These are phyloP conservation scores for Eubasilissa splendida DNA, from an alignment of 2,888 invertebrate species.

Conservation along the genomic window DNA sequence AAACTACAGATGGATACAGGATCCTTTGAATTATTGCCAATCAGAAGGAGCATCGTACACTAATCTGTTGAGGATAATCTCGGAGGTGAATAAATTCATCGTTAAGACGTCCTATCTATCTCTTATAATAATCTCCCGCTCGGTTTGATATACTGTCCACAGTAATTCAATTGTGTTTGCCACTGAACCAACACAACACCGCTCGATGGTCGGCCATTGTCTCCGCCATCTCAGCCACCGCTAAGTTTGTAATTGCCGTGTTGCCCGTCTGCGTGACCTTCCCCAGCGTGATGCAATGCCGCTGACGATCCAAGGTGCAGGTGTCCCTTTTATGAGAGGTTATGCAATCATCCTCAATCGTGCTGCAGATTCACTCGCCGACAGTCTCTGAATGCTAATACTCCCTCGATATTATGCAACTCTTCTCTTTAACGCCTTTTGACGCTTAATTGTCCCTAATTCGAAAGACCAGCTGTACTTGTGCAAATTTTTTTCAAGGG, in stretches of 20 bases:
- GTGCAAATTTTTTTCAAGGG: too few relatives aligned
- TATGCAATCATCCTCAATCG: slow-evolving; percentile 23
- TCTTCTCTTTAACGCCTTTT: background rate
- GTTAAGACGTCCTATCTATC: too few relatives aligned
- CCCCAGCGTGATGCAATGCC: slow-evolving; percentile 23
- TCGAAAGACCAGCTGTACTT: background rate
- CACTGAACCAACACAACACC: slow-evolving; percentile 36
- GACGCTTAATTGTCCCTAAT: slow-evolving; percentile 25
- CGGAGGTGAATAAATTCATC: too few relatives aligned
- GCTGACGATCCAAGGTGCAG: slow-evolving; percentile 45
- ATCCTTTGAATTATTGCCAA: background rate
- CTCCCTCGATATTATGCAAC: slow-evolving; percentile 25
- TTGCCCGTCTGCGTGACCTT: slow-evolving; percentile 43
- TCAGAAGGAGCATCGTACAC: background rate
- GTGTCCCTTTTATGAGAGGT: slow-evolving; percentile 46
- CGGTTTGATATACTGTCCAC: slow-evolving; percentile 49
- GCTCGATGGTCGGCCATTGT: slow-evolving; percentile 43
- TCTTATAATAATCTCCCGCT: background rate
- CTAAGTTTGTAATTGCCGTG: slow-evolving; percentile 42
- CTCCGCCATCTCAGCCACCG: slow-evolving; percentile 40
- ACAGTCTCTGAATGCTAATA: slow-evolving; percentile 35
- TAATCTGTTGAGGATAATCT: background rate
- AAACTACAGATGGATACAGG: too few relatives aligned
- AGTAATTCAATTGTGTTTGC: slow-evolving; percentile 49
- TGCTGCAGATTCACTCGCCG: slow-evolving; percentile 20